Conservation (phyloP, 23 tunicate genomes). For the Trididemnum miniatum region DNA sequence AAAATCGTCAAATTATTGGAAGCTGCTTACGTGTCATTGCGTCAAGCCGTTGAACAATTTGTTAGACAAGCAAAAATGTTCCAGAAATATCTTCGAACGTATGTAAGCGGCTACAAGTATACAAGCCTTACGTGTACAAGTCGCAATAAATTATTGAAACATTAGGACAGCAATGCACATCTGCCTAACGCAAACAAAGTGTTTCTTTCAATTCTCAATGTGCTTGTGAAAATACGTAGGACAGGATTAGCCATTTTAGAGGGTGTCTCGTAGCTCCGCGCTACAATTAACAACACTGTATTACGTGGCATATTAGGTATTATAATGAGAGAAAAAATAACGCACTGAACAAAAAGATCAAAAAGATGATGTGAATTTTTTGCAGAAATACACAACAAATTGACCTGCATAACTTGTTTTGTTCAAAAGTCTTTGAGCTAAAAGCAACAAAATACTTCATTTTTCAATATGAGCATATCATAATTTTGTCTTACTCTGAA, state of each 20-base stretch:
- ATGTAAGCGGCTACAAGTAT: conserved; percentile 19
- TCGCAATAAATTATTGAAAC: conserved; percentile 24
- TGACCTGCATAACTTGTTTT: no score
- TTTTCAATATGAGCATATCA: no score
- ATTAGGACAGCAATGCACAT: conserved; percentile 10
- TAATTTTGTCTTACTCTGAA: no score
- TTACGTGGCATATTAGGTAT: conserved; percentile 25
- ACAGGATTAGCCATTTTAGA: conserved; percentile 23
- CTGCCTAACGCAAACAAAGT: conserved; percentile 31
- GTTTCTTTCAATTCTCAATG: not conserved
- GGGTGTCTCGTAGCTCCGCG: not conserved
- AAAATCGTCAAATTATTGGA: no score
- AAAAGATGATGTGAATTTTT: no score
- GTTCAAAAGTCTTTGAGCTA: no score
- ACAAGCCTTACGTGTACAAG: conserved; percentile 11
- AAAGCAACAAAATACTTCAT: no score
- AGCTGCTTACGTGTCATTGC: no score
- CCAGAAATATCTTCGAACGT: not conserved
- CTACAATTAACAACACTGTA: conserved; percentile 17
- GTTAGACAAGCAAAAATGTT: not conserved
- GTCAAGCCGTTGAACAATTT: no score
- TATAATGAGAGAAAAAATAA: not conserved
- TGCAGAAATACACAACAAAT: no score
- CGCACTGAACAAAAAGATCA: not conserved
- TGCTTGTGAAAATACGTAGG: conserved; percentile 20